Evolutionary conservation across 2,113 vertebrate species (phyloP), one percentile per base, ranked within the genome.

Genomic region (Etheostoma cragini): DNA sequence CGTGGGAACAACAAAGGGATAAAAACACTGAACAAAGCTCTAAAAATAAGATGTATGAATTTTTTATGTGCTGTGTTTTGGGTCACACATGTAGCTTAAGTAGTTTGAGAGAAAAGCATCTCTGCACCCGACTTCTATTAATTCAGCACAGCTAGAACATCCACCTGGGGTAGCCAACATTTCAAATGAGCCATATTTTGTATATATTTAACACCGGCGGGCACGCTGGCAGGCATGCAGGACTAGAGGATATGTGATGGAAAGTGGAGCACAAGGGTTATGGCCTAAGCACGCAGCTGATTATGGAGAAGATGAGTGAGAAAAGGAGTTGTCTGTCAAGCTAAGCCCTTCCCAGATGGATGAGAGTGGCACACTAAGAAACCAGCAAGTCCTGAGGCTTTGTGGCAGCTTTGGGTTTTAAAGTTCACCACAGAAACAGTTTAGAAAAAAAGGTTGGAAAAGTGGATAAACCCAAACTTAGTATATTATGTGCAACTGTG

Each of bases 271-370:
- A 76, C 56, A 70, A 80, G 83, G 83, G 76, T 79, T 87, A 78
- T 76, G 84, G 89, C 86, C 89, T 82, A 38, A 82, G 84, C 64
- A 87, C 78, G 77, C 83, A 80, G 76, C 78, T 85, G 89, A 93
- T 91, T 82, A 78, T 76, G 61, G 52, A 76, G 54, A 71, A 88
- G 69, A 83, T 74, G 82, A 88, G 80, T 11, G 56, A 77, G 64
- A 53, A 69, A 85, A 73, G n/a, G 42, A 88, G 78, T 78, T 75
- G 82, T 87, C 86, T 90, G 84, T 88, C 80, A 83, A 64, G 33
- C 61, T 88, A 82, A 90, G 78, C 84, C 61, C 63, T 74, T 53
- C 45, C 70, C 83, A 89, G 87, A 90, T 82, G 82, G 87, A 88
- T 67, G 54, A 79, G 66, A 52, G 57, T 63, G 49, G 53, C 45